Conservation (phyloP, 2,888 invertebrate species). For the Sphinx pinastri region DNA sequence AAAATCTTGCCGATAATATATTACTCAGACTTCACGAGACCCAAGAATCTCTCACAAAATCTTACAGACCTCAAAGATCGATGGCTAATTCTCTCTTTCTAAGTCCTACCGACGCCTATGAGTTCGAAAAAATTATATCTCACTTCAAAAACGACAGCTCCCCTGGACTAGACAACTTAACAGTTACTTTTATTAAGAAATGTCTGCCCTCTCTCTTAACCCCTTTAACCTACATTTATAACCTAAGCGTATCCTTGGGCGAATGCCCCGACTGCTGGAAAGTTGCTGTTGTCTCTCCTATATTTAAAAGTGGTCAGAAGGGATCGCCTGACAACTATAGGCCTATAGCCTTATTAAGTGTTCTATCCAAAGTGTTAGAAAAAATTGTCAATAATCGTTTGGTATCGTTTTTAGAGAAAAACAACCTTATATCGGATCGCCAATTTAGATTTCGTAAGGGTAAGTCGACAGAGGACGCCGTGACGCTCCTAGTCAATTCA, state of each 20-base stretch:
- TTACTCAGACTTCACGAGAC: too few species aligned
- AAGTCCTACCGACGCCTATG: too few species aligned
- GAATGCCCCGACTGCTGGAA: neutral
- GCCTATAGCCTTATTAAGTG: neutral
- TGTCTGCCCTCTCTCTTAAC: neutral
- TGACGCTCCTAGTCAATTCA: too few species aligned
- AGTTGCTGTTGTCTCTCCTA: neutral
- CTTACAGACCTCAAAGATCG: too few species aligned
- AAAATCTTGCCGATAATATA: too few species aligned
- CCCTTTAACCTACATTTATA: neutral
- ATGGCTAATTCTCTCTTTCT: too few species aligned
- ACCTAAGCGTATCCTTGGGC: neutral
- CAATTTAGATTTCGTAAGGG: too few species aligned
- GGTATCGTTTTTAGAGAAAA: too few species aligned
- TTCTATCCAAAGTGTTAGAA: neutral
- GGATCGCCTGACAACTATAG: neutral
- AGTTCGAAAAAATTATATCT: neutral
- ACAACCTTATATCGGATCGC: too few species aligned
- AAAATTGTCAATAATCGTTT: too few species aligned
- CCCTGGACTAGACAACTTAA: neutral
- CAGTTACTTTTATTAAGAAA: neutral
- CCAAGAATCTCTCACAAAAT: too few species aligned
- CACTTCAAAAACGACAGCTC: neutral
- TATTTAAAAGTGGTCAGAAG: neutral
- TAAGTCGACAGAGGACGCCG: too few species aligned